Evolutionary conservation across 2,113 vertebrate species (phyloP), one percentile per base, ranked within the genome.

Genomic region (Oryzias celebensis): DNA sequence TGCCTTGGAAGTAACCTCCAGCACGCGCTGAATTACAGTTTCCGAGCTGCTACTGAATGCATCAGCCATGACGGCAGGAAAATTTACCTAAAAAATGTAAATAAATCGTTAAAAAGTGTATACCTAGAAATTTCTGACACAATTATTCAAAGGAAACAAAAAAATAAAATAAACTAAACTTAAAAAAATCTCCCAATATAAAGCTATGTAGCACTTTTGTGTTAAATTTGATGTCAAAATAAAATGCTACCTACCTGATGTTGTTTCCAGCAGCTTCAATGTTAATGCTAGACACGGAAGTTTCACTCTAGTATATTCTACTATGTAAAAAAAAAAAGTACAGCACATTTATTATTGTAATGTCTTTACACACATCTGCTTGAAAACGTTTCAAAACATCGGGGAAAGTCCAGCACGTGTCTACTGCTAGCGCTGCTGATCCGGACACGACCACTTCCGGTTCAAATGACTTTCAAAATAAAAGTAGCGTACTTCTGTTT

Each of bases 21-120:
- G 66, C 12, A 60, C 51, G 1, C 89, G 89, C 53, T 87, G 88
- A 0, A 92, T 71, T 7, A 85, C 88, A 0, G 28, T 78, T 71
- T 91, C 91, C 46, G 88, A 87, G 82, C 63, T 90, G 83, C 86
- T 90, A 36, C 91, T 91, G 36, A 92, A 92, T 0, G 83, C 84
- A 22, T 83, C 90, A 7, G 82, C 77, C 91, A 92, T 92, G 2
- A 4, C 47, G 44, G 51, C 44, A 14, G 2, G 14, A 0, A 13
- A 5, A 23, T n/a, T 26, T 1, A 17, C 28, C 78, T 85, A 60
- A 3, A n/a, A 52, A 24, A 63, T 12, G 46, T 47, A 23, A 16
- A 23, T 52, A n/a, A 7, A 53, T 5, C 7, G 41, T n/a, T 66
- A 7, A 13, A 0, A 3, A 15, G 22, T 10, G 23, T 22, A 23